These are phyloP conservation scores for Oegoconia quadripuncta DNA, from an alignment of 2,888 invertebrate species.

Conservation along the genomic window DNA sequence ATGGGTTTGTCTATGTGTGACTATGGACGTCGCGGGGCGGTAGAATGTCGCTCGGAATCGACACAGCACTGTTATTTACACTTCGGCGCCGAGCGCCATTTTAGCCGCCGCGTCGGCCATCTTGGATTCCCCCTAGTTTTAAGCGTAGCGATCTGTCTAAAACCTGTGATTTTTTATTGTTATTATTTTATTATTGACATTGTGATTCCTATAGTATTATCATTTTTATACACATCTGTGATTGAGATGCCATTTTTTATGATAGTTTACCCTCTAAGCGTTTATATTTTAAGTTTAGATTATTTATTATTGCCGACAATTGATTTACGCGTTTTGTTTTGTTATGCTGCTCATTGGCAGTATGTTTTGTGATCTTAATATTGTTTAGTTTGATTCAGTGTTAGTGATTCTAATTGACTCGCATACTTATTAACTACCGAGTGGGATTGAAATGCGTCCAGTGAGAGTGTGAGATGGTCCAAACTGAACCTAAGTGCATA, in stretches of 20 bases:
- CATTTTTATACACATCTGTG: constrained; percentile 64
- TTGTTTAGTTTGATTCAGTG: constrained; percentile 13
- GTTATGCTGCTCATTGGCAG: constrained; percentile 6
- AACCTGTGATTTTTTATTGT: constrained; percentile 70
- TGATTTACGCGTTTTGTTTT: constrained; percentile 18
- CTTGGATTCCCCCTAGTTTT: constrained; percentile 52
- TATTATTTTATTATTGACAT: constrained; percentile 56
- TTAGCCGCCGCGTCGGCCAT: constrained; percentile 27
- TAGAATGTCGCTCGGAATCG: constrained; percentile 24
- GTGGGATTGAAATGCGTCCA: too few species aligned
- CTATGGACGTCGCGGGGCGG: constrained; percentile 17
- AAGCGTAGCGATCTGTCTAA: constrained; percentile 53
- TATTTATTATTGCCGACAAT: constrained; percentile 34
- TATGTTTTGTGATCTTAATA: constrained; percentile 18
- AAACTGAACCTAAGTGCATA: too few species aligned
- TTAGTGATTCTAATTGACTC: background rate
- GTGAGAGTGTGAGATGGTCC: too few species aligned
- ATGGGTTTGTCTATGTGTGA: too few species aligned
- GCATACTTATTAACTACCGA: background rate
- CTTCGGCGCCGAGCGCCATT: constrained; percentile 13
- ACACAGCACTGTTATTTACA: constrained; percentile 2
- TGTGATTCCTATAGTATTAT: constrained; percentile 60
- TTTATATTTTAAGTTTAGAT: constrained; percentile 47
- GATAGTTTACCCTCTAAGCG: constrained; percentile 43
- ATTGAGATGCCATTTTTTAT: constrained; percentile 64